These are phyloP conservation scores for Channallabes apus DNA, from an alignment of 2,797 vertebrate species.

Conservation along the genomic window DNA sequence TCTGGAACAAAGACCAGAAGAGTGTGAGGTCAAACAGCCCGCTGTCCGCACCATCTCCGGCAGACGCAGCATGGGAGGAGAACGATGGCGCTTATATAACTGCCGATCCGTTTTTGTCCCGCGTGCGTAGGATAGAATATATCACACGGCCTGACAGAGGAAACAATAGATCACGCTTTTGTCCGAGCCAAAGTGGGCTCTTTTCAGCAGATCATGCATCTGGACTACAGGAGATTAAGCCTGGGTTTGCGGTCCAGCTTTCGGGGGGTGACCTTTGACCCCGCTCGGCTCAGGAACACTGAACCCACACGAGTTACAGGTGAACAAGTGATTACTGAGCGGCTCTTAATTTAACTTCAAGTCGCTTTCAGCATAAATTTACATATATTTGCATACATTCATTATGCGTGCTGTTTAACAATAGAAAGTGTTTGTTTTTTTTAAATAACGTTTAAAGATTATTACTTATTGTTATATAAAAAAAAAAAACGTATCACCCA, in stretches of 20 bases:
- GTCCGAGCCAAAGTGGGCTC: conserved; percentile 64
- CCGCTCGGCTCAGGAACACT: conserved; percentile 27
- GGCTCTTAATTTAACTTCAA: too few relatives aligned
- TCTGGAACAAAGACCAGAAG: conserved; percentile 72
- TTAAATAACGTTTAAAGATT: background rate
- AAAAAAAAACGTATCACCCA: background rate
- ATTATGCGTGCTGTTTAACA: background rate
- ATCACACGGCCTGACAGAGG: conserved; percentile 72
- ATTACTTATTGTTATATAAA: background rate
- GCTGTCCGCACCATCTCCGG: conserved; percentile 72
- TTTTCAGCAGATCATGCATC: conserved; percentile 65
- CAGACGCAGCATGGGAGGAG: conserved; percentile 63
- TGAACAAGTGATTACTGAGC: conserved; percentile 7
- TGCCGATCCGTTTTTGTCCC: conserved; percentile 72
- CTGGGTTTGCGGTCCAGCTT: conserved; percentile 56
- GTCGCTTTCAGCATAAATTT: background rate
- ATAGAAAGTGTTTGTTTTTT: background rate
- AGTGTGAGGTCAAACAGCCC: conserved; percentile 74
- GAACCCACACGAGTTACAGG: conserved; percentile 43
- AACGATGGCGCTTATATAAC: conserved; percentile 69
- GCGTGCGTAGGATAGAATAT: conserved; percentile 71
- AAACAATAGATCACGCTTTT: conserved; percentile 75
- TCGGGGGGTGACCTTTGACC: conserved; percentile 66
- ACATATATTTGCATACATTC: background rate
- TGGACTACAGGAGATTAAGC: conserved; percentile 69